A percentile compares a stretch with the other conserved stretches of the same genome.
phyloP scores from a whole-genome alignment of 1,140 invertebrate species.

The Plutomurus gul region DNA sequence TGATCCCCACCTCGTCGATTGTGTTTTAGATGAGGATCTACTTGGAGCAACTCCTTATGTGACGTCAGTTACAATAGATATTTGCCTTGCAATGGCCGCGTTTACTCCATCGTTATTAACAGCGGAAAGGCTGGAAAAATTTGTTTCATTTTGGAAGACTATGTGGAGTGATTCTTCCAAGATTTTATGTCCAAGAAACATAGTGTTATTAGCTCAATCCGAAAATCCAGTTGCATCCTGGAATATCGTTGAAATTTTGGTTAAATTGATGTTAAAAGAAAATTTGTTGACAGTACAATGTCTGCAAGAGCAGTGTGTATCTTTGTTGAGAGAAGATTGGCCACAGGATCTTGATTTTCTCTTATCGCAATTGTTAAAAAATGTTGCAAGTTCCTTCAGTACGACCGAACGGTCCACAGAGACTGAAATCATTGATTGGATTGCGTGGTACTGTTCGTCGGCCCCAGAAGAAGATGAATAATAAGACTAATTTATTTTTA shows the following conservation, averaged over 20 bases:
- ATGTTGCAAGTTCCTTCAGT: not conserved
- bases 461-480: not conserved
- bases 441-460: slow-evolving; percentile 45
- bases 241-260: slow-evolving; percentile 34
- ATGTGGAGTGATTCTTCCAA: slow-evolving; percentile 32
- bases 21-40: not conserved
- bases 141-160: slow-evolving; percentile 59
- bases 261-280: slow-evolving; percentile 52
- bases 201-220: slow-evolving; percentile 58
- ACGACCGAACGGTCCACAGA: not conserved
- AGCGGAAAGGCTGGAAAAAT: slow-evolving; percentile 43
- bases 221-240: slow-evolving; percentile 34
- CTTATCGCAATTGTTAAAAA: slow-evolving; percentile 40
- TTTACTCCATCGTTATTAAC: slow-evolving; percentile 33
- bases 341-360: slow-evolving; percentile 50
- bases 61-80: slow-evolving; percentile 20
- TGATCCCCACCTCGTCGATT: not conserved
- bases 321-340: slow-evolving; percentile 61
- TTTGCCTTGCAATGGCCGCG: slow-evolving; percentile 25
- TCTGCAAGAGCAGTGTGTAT: slow-evolving; percentile 59
- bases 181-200: slow-evolving; percentile 59
- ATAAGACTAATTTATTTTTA: too few species aligned
- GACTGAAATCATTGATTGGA: slow-evolving; percentile 52
- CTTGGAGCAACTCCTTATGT: slow-evolving; percentile 11
- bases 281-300: slow-evolving; percentile 57